Percentiles rank a stretch among this genome's conserved stretches.
These are phyloP conservation scores for Upupa epops DNA, from an alignment of 2,113 vertebrate species.

Conservation along the genomic window DNA sequence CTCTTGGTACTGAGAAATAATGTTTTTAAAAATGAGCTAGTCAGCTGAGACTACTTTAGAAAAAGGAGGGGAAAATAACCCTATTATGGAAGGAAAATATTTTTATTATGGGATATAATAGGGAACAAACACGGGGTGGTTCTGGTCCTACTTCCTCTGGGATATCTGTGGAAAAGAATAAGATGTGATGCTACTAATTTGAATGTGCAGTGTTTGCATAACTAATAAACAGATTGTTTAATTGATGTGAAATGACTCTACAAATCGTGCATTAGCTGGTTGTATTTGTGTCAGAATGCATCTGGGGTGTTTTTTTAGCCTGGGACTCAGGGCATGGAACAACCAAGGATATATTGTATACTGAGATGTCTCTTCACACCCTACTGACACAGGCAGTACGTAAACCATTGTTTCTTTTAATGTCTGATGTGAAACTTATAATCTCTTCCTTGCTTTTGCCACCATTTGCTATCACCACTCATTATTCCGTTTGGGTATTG, in stretches of 20 bases:
- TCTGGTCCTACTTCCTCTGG: slow-evolving; percentile 8
- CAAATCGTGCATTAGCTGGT: background rate
- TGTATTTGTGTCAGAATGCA: slow-evolving; percentile 23
- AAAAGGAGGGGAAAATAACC: background rate
- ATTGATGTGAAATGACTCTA: slow-evolving; percentile 17
- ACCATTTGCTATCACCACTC: slow-evolving; percentile 61
- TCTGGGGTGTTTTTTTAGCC: background rate
- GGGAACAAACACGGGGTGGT: background rate
- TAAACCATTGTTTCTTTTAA: slow-evolving; percentile 55
- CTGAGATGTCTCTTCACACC: slow-evolving; percentile 21
- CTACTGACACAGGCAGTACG: slow-evolving; percentile 22
- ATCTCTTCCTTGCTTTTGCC: slow-evolving; percentile 66
- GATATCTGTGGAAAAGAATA: slow-evolving; percentile 47
- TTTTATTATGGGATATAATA: background rate
- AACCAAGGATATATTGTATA: background rate
- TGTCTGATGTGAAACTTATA: slow-evolving; percentile 43
- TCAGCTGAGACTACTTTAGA: background rate
- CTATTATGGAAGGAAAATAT: too few species aligned
- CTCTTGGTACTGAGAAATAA: background rate
- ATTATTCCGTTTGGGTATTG: slow-evolving; percentile 68
- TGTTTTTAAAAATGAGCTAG: background rate
- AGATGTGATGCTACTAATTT: slow-evolving; percentile 11
- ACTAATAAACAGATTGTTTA: slow-evolving; percentile 50
- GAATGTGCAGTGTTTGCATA: slow-evolving; percentile 36
- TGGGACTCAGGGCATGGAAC: background rate